Evolutionary conservation across 2,888 invertebrate species (phyloP), one percentile per base, ranked within the genome.

Genomic region (Cantharis rustica): DNA sequence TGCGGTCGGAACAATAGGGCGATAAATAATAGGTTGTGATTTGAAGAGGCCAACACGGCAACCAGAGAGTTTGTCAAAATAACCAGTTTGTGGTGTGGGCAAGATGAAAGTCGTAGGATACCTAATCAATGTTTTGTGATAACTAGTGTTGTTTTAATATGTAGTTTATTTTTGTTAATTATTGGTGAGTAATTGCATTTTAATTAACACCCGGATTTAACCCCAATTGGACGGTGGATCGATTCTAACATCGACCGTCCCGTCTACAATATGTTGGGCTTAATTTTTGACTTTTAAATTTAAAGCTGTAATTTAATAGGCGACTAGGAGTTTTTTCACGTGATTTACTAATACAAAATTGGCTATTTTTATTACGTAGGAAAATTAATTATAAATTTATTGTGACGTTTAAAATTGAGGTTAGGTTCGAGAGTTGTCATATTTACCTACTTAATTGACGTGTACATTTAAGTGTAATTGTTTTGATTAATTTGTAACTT

Each of bases 21-120:
- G 47, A 47, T n/a, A 47, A 47, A n/a, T 47, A 47, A 47, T 47
- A 47, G 47, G 47, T 47, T 47, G 61, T 16, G 63, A n/a, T 69
- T 27, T 17, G 62, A 61, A 69, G 62, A 64, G 73, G 73, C 76
- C 76, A 77, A 71, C 76, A 74, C 68, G 64, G 62, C 76, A 76
- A 47, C n/a, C 1, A 7, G 47, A 47, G 47, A 16, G 23, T 68
- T 17, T 66, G 61, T 47, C 63, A 62, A 68, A 77, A 77, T 66
- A 66, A 73, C 71, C 71, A 77, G 73, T 77, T 76, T 66, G 68
- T 72, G 62, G 74, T 71, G 70, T 73, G 63, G 68, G 69, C 71
- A 79, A 76, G 75, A 79, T 79, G 80, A 80, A 80, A 80, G 80
- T 80, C 79, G 76, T 69, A 47, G 63, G 68, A 78, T 47, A 47